Percentiles rank a stretch among this genome's conserved stretches.
phyloP scores from a whole-genome alignment of 2,888 invertebrate species.

The Orchestes rusci region DNA sequence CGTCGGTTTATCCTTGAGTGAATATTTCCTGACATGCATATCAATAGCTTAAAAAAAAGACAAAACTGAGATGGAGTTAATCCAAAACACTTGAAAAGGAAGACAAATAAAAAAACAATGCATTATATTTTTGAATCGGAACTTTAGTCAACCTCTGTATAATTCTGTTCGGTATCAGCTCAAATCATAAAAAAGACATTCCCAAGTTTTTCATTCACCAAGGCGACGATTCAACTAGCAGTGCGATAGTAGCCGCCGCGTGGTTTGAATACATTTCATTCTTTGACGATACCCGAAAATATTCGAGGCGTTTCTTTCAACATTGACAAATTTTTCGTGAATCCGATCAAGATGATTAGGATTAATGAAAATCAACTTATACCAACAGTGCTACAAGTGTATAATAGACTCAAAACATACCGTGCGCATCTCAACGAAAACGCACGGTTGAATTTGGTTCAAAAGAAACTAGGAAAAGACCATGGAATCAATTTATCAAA shows the following conservation, averaged over 20 bases:
- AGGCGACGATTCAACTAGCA: too few species aligned
- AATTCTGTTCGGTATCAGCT: too few species aligned
- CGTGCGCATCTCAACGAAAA: slow-evolving; percentile 6
- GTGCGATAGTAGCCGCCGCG: too few species aligned
- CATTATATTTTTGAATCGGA: too few species aligned
- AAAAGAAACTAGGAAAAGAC: slow-evolving; percentile 11
- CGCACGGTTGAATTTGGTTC: slow-evolving; percentile 1
- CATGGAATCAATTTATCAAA: slow-evolving; percentile 3
- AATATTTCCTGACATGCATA: too few species aligned
- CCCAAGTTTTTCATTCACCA: too few species aligned
- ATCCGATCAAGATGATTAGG: background rate
- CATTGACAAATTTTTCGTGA: background rate
- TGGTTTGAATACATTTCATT: background rate
- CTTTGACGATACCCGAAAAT: background rate
- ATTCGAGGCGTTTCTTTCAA: background rate
- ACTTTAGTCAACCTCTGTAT: too few species aligned
- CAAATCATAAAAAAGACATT: too few species aligned
- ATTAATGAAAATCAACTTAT: background rate
- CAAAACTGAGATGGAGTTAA: background rate
- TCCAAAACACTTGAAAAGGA: background rate
- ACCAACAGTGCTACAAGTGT: background rate
- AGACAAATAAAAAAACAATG: too few species aligned
- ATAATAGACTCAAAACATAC: slow-evolving; percentile 3
- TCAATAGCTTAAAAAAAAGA: background rate
- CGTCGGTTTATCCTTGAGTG: too few species aligned